Conservation (phyloP, 2,888 invertebrate species). For the Pherbina coryleti region DNA sequence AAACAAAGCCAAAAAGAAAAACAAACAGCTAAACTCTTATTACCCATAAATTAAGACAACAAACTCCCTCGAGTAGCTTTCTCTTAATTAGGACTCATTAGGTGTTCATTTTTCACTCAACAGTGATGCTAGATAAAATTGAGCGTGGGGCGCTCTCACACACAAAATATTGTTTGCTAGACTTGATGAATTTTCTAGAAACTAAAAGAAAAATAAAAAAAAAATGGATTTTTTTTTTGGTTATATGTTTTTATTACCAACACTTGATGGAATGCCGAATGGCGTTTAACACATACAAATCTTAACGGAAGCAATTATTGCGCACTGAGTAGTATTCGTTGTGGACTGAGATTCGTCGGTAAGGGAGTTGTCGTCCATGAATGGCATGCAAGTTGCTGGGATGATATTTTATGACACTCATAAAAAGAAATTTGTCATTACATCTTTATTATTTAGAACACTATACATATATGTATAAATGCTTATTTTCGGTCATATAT, state of each 20-base stretch:
- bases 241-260: not conserved
- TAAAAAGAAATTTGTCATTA: too few species aligned
- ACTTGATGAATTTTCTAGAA: not conserved
- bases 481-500: too few species aligned
- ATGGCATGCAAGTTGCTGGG: too few species aligned
- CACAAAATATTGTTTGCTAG: too few species aligned
- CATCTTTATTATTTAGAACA: too few species aligned
- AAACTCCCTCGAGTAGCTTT: not conserved
- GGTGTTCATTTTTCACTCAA: slow-evolving; percentile 14
- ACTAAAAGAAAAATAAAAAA: not conserved
- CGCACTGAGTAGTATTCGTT: not conserved
- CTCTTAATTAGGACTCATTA: slow-evolving; percentile 20
- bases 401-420: too few species aligned
- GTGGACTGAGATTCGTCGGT: too few species aligned
- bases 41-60: not conserved
- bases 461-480: too few species aligned
- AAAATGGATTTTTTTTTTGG: not conserved
- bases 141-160: not conserved
- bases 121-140: slow-evolving; percentile 18
- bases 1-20: not conserved
- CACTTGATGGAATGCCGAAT: not conserved
- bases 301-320: not conserved
- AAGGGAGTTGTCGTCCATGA: too few species aligned
- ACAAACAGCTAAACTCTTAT: not conserved
- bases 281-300: not conserved